These are phyloP conservation scores for Chlorops oryzae DNA, from an alignment of 1,140 invertebrate species.

Conservation along the genomic window DNA sequence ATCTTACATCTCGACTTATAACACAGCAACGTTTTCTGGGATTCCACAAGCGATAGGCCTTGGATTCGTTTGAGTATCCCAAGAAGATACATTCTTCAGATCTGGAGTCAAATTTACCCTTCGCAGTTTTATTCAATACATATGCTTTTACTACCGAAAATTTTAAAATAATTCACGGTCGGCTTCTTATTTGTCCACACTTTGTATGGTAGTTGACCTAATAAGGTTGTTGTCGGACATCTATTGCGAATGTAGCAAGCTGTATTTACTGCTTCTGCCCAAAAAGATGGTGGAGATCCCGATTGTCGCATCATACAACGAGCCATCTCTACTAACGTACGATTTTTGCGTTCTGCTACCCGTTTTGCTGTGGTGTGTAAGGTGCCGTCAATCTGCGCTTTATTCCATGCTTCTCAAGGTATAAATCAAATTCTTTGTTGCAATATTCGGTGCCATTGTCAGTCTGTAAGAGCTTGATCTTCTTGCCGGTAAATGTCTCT, in stretches of 20 bases:
- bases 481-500: slow-evolving; percentile 7
- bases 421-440: slow-evolving; percentile 28
- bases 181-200: slow-evolving; percentile 34
- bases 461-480: slow-evolving; percentile 3
- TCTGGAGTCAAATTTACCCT: slow-evolving; percentile 8
- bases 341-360: slow-evolving; percentile 16
- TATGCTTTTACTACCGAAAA: slow-evolving; percentile 34
- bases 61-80: slow-evolving; percentile 5
- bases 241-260: slow-evolving; percentile 19
- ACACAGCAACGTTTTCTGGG: slow-evolving; percentile 20
- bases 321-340: slow-evolving; percentile 25
- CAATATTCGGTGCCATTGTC: slow-evolving; percentile 36
- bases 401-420: slow-evolving; percentile 18
- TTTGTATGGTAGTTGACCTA: slow-evolving; percentile 32
- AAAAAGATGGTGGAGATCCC: slow-evolving; percentile 19
- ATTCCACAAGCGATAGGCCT: slow-evolving; percentile 14
- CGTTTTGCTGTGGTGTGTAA: slow-evolving; percentile 11
- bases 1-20: slow-evolving; percentile 20
- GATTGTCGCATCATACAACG: slow-evolving; percentile 19
- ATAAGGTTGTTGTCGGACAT: slow-evolving; percentile 18
- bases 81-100: slow-evolving; percentile 1
- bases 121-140: slow-evolving; percentile 13
- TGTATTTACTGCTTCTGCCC: slow-evolving; percentile 23
- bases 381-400: slow-evolving; percentile 16
- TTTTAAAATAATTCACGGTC: slow-evolving; percentile 27